Evolutionary conservation across 1,140 invertebrate genomes (phyloP), one percentile per base, ranked within the genome.

Genomic region (Drosophila kikkawai): DNA sequence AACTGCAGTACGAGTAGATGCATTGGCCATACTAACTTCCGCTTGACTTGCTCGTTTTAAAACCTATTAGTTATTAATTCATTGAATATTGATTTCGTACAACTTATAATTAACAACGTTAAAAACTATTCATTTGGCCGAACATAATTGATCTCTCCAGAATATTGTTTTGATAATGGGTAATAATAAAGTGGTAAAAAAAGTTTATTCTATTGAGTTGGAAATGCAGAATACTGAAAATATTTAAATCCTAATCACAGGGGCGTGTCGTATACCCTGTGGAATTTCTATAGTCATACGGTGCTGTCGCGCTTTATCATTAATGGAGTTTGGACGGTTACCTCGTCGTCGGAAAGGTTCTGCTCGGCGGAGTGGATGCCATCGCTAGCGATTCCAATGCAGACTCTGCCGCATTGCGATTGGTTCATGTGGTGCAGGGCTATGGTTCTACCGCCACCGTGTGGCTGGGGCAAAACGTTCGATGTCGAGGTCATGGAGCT

Each of bases 301-400:
- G 94, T 94, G 80, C 94, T 94, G 76, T 94, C 94, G n/a, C 93
- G 91, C 84, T 94, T 94, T 63, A 94, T 83, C 93, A 94, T 94
- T 57, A 94, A 91, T 15, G 94, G 94, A 65, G 94, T 94, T 86
- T 94, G 93, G 57, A 92, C 93, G 58, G 93, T 93, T 32, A 92
- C 93, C 82, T 94, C 94, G 59, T 94, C 94, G 66, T 94, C 94
- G 26, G 91, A 86, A 60, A 87, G 79, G 56, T 51, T 91, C 57
- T 78, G 83, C 12, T 91, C 88, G 67, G 86, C 60, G 44, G 76
- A 32, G 50, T 82, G 70, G 44, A 78, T 80, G n/a, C 63, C 65
- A 39, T 90, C 79, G 47, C 66, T 79, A n/a, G 67, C 60, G 60
- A 69, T 51, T 77, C 71, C 90, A 60, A 90, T 75, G 55, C 80